A percentile compares a stretch with the other conserved stretches of the same genome.
Conservation (phyloP, 1,140 invertebrate species). For the Zaprionus tsacasi region DNA sequence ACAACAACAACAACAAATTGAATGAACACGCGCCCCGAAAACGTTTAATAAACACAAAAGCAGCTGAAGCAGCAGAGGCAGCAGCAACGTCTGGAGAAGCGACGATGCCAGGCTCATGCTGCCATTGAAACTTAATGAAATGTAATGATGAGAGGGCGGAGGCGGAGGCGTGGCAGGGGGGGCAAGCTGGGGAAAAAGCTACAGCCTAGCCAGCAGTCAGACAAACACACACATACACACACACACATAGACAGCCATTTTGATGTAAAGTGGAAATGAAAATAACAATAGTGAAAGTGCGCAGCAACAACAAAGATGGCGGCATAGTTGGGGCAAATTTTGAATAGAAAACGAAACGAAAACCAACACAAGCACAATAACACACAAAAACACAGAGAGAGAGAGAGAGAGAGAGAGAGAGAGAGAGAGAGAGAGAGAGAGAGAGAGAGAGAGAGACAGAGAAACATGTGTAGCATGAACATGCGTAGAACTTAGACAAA, state of each 20-base stretch:
- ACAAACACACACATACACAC: constrained; percentile 43
- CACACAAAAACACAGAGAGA: not conserved
- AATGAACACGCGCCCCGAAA: constrained; percentile 78
- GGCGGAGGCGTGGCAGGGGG: constrained; percentile 5
- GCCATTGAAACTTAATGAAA: constrained; percentile 69
- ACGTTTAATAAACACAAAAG: constrained; percentile 80
- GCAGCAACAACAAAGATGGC: constrained; percentile 33
- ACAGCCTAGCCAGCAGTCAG: constrained; percentile 34
- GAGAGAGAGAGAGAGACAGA: not conserved
- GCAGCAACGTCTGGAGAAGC: constrained; percentile 17
- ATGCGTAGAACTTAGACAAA: constrained; percentile 45
- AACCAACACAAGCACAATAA: constrained; percentile 5
- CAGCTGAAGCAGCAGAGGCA: constrained; percentile 28
- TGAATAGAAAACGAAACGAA: constrained; percentile 38
- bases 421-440: not conserved
- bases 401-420: not conserved
- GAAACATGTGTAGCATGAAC: constrained; percentile 8
- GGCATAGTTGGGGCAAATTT: constrained; percentile 35
- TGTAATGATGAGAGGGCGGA: constrained; percentile 67
- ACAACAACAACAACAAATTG: constrained; percentile 67
- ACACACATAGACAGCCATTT: constrained; percentile 56
- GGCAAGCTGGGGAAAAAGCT: constrained; percentile 6
- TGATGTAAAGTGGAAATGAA: constrained; percentile 62
- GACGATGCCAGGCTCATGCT: constrained; percentile 23
- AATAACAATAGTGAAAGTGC: constrained; percentile 56